Base-by-base conservation (phyloP, 2,113 vertebrate species). In the Chaetodon auriga region DNA sequence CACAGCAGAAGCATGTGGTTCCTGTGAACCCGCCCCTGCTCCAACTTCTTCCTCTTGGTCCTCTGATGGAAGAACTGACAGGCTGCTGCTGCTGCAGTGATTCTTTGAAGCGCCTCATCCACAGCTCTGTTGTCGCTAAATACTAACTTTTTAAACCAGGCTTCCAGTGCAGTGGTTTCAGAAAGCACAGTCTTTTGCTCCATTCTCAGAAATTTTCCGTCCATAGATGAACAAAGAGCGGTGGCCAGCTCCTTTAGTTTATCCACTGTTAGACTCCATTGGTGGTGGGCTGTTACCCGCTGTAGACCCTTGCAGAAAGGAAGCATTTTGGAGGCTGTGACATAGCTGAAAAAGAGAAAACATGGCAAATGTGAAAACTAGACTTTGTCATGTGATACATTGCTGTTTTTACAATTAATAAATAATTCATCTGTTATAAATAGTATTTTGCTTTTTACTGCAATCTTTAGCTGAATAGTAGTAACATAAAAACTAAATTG, bases 51-150 rank as follows among this genome's bases (percentile, higher is more conserved):
- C 16, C 49, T 6, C 58, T 61, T 36, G 58, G 62, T 36, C 36
- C 0, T 43, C 62, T 43, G 12, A 43, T 43, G 62, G 62, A 5
- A 8, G 19, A 66, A 43, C 41, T 25, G 43, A 4, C 41, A 14
- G 46, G 13, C 43, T 43, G 38, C 18, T 41, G 36, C 38, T 43
- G 62, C 62, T 64, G 62, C 14, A 49, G 5, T 64, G 0, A 25
- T 48, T 46, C 43, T 66, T 15, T 66, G 64, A 66, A 48, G 30
- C n/a, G n/a, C n/a, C 64, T 66, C 41, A 43, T 64, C 62, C 2
- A 64, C 62, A 43, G 38, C 62, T 43, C 62, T 64, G n/a, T 66
- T 66, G 43, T 48, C 64, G 5, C 43, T 66, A 11, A 66, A 66
- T 25, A 12, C 64, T 13, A 65, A 16, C n/a, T 43, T 65, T 65